phyloP scores from a whole-genome alignment of 1,140 invertebrate genomes.

The Drosophila lowei region DNA sequence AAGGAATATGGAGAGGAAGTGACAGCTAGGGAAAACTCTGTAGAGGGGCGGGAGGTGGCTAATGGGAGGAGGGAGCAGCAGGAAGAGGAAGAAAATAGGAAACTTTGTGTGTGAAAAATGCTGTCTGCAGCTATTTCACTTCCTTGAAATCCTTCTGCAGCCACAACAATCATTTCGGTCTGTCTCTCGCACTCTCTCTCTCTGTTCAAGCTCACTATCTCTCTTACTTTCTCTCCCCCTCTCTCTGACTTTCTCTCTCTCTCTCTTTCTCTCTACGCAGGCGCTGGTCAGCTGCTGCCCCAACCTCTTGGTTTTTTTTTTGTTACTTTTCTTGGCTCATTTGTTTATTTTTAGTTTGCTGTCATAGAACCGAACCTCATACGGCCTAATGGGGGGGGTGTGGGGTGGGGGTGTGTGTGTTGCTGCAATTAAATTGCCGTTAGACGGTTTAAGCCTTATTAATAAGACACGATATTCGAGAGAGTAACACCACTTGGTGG shows the following conservation, averaged over 20 bases:
- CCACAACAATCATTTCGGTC: constrained; percentile 43
- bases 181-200: constrained; percentile 5
- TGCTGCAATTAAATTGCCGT: constrained; percentile 63
- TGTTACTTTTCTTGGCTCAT: constrained; percentile 59
- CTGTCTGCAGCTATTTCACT: constrained; percentile 80
- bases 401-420: constrained; percentile 22
- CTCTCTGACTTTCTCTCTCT: constrained; percentile 11
- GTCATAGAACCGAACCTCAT: constrained; percentile 50
- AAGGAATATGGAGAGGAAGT: constrained; percentile 55
- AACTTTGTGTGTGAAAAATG: constrained; percentile 64
- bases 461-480: constrained; percentile 47
- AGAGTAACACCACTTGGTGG: neutral
- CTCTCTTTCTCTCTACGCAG: constrained; percentile 39
- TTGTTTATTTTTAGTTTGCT: constrained; percentile 79
- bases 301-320: constrained; percentile 27
- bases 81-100: constrained; percentile 36
- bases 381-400: neutral
- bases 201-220: constrained; percentile 8
- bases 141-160: constrained; percentile 75
- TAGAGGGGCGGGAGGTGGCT: too few species aligned
- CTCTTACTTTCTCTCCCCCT: constrained; percentile 5
- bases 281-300: constrained; percentile 21
- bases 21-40: constrained; percentile 41
- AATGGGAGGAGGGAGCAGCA: neutral
- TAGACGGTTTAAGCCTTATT: constrained; percentile 55